Evolutionary conservation across 2,113 vertebrate genomes (phyloP).

Genomic region (Sceloporus tristichus): DNA sequence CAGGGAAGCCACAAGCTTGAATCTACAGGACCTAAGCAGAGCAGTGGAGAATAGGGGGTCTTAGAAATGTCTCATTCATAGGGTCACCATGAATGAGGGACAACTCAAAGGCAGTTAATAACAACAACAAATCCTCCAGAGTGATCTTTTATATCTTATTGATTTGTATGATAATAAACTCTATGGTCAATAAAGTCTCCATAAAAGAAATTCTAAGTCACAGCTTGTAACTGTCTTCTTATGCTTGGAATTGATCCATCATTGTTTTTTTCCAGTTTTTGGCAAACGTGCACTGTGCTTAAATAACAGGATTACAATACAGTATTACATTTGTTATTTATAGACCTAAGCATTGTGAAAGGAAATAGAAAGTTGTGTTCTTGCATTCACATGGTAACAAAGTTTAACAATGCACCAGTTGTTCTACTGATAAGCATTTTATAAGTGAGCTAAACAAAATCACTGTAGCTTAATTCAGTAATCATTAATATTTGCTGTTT

Average conservation of each 20-base stretch:
- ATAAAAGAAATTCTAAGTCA: neutral
- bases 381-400: neutral
- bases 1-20: too few relatives aligned
- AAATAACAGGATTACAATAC: constrained; percentile 2
- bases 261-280: neutral
- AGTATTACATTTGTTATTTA: neutral
- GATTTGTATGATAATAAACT: neutral
- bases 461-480: neutral
- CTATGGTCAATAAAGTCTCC: neutral
- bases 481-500: neutral
- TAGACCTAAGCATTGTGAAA: neutral
- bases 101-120: too few relatives aligned
- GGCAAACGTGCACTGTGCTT: neutral
- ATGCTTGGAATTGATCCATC: neutral
- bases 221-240: neutral
- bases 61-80: too few relatives aligned
- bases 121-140: neutral
- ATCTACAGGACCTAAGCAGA: too few relatives aligned
- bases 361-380: neutral
- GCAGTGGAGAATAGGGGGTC: too few relatives aligned
- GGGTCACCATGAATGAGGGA: too few relatives aligned
- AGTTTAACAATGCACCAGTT: neutral
- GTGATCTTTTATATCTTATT: neutral
- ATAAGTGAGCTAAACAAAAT: constrained; percentile 1
- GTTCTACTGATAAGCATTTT: neutral